Base-by-base conservation (phyloP, 2,888 invertebrate genomes). In the Beris chalybata region DNA sequence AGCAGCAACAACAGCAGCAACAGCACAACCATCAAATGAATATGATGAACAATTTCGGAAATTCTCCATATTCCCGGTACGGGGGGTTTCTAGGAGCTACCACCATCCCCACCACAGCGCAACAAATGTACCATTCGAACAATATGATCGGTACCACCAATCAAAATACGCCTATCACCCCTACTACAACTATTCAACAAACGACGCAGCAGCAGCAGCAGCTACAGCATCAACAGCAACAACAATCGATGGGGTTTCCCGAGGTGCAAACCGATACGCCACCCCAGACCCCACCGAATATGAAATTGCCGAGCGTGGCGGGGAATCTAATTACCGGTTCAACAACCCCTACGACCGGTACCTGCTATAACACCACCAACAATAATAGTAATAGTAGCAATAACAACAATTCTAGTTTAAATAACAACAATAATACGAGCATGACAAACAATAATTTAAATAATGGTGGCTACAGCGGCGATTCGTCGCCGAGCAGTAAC, bases 231-330 rank as follows among this genome's bases (percentile, higher is more conserved):
- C 22, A 22, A 22, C 22, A 22, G 72, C 76, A 74, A 74, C 76
- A 72, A 74, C 80, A 79, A 72, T 74, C 77, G 81, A 87, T 90
- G 82, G 89, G 91, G 78, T 92, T 93, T 85, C 91, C 92, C 78
- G 91, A 93, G 82, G 89, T 93, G 81, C 89, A 90, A 79, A 86
- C 81, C 74, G 95, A 95, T 83, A 95, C 95, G 71, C 95, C 94
- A 73, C 94, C 94, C 44, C 94, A 95, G 83, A 95, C 95, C 72
- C 95, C 95, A 72, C 95, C 95, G 79, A 94, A 91, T 83, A 92
- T 94, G 92, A 94, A 94, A 82, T 86, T 93, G 77, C 90, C 91
- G 76, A 90, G 89, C 81, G 89, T 89, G 74, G 87, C 88, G 78
- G 88, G 87, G 81, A 89, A 87, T 75, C 85, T 89, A 74, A 86